These are phyloP conservation scores for Rhamphomyia laevipes DNA, from an alignment of 2,888 invertebrate species.

Conservation along the genomic window DNA sequence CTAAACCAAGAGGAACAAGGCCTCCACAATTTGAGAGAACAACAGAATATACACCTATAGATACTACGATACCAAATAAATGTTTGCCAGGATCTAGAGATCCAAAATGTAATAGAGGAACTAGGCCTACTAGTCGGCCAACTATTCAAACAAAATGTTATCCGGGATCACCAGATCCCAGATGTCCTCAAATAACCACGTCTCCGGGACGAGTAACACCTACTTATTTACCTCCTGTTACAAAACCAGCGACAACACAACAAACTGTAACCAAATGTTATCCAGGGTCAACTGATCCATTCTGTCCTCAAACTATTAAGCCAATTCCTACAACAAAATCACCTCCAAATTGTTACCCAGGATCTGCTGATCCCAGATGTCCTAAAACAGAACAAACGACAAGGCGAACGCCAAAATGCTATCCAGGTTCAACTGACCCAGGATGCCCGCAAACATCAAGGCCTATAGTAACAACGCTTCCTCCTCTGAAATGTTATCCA, in stretches of 20 bases:
- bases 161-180: too few species aligned
- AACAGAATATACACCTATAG: background rate
- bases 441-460: conserved; percentile 25
- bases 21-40: background rate
- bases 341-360: conserved; percentile 25
- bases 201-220: too few species aligned
- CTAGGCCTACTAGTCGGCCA: background rate
- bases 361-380: conserved; percentile 26
- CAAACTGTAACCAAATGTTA: too few species aligned
- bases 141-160: conserved; percentile 18
- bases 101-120: conserved; percentile 29
- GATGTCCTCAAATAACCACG: conserved; percentile 23
- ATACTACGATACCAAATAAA: background rate
- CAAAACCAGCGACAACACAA: too few species aligned
- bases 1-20: background rate
- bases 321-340: background rate
- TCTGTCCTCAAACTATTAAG: conserved; percentile 21
- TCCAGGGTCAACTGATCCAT: conserved; percentile 21
- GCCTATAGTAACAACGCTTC: background rate
- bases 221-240: too few species aligned
- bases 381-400: conserved; percentile 17
- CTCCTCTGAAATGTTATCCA: conserved; percentile 26
- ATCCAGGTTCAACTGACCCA: conserved; percentile 27
- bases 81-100: conserved; percentile 28
- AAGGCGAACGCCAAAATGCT: conserved; percentile 19